These are phyloP conservation scores for Bovichtus diacanthus DNA, from an alignment of 2,797 vertebrate genomes.

Conservation along the genomic window DNA sequence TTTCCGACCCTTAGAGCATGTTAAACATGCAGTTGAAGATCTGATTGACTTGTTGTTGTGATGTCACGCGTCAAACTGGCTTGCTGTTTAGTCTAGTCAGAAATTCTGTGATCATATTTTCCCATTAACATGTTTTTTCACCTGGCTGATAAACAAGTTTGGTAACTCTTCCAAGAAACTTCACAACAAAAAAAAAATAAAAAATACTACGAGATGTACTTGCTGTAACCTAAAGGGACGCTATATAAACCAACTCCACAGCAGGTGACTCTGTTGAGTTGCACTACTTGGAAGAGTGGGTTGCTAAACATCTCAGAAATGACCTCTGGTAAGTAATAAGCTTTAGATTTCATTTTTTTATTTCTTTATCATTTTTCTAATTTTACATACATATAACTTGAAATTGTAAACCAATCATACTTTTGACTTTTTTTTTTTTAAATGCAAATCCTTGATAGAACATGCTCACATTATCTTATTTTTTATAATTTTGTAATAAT, in stretches of 20 bases:
- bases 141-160: conserved; percentile 15
- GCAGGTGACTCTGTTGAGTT: neutral
- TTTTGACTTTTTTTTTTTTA: neutral
- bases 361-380: neutral
- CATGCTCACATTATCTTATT: neutral
- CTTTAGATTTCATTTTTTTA: neutral
- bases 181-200: neutral
- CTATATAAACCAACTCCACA: neutral
- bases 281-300: neutral
- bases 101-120: neutral
- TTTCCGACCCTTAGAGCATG: neutral
- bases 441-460: neutral
- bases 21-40: neutral
- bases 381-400: neutral
- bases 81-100: neutral
- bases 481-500: neutral
- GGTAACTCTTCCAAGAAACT: neutral
- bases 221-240: neutral
- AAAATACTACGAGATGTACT: neutral
- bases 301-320: neutral
- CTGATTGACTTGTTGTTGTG: neutral
- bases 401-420: neutral
- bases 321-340: conserved; percentile 39
- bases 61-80: neutral
- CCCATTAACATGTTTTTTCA: neutral